Conservation (phyloP, 2,797 vertebrate species). For the Chaetodon trifasciatus region DNA sequence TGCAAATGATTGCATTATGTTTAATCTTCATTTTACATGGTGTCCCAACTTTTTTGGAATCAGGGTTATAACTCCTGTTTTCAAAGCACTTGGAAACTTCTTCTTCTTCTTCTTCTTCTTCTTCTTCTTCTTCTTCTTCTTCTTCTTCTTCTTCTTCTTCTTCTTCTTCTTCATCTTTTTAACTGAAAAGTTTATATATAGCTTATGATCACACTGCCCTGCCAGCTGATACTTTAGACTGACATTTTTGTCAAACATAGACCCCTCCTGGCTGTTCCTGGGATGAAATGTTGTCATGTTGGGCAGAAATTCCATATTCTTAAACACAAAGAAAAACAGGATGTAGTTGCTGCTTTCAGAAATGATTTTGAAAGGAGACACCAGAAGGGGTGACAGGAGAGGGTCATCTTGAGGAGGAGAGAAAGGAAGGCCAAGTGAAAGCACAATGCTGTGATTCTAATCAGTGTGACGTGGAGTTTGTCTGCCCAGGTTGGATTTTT, state of each 20-base stretch:
- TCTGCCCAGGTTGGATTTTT: background rate
- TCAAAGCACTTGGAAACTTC: too few species aligned
- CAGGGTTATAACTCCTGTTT: too few species aligned
- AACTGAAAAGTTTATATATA: too few species aligned
- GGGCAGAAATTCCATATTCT: background rate
- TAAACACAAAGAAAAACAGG: background rate
- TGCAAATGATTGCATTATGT: too few species aligned
- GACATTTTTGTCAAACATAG: too few species aligned
- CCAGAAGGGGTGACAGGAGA: background rate
- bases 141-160: too few species aligned
- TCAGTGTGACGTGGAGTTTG: conserved; percentile 14
- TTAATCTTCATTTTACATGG: too few species aligned
- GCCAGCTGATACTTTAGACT: background rate
- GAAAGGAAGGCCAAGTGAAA: conserved; percentile 5
- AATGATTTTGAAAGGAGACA: background rate
- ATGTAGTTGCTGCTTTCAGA: background rate
- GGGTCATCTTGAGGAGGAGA: background rate
- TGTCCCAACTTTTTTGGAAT: too few species aligned
- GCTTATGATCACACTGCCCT: background rate
- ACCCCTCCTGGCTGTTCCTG: background rate
- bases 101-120: too few species aligned
- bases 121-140: too few species aligned
- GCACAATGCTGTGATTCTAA: background rate
- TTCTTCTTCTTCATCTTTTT: too few species aligned
- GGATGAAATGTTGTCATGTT: background rate